phyloP scores from a whole-genome alignment of 2,797 vertebrate genomes.

The Botia almorhae region DNA sequence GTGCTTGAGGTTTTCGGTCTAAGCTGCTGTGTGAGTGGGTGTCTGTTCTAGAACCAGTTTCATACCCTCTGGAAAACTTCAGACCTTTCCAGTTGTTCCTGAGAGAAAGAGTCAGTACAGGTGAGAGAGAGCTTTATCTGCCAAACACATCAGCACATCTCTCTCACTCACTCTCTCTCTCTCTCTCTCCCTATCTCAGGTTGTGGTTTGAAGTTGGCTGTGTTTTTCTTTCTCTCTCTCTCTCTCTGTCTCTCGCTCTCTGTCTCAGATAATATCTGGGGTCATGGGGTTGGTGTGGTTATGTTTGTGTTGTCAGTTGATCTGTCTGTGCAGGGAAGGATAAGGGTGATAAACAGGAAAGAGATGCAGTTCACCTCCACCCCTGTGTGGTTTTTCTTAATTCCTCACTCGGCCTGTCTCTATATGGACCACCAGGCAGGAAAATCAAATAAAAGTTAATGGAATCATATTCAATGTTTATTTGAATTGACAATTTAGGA shows the following conservation, averaged over 20 bases:
- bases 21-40: conserved; percentile 19
- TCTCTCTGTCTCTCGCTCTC: conserved; percentile 42
- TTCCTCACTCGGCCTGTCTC: background rate
- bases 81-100: conserved; percentile 52
- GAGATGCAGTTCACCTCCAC: background rate
- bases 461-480: background rate
- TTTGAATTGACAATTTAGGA: background rate
- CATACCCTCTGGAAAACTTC: conserved; percentile 35
- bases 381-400: background rate
- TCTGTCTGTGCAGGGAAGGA: conserved; percentile 22
- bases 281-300: conserved; percentile 16
- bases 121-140: conserved; percentile 23
- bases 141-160: conserved; percentile 35
- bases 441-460: background rate
- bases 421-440: background rate
- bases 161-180: conserved; percentile 24
- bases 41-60: conserved; percentile 10
- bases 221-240: conserved; percentile 41
- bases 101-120: conserved; percentile 3
- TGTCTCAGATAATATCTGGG: conserved; percentile 5
- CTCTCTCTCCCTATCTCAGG: conserved; percentile 3
- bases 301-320: conserved; percentile 33
- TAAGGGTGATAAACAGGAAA: background rate
- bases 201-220: background rate
- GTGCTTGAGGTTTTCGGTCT: background rate